phyloP scores from a whole-genome alignment of 2,113 vertebrate genomes.

The Toxostoma redivivum region DNA sequence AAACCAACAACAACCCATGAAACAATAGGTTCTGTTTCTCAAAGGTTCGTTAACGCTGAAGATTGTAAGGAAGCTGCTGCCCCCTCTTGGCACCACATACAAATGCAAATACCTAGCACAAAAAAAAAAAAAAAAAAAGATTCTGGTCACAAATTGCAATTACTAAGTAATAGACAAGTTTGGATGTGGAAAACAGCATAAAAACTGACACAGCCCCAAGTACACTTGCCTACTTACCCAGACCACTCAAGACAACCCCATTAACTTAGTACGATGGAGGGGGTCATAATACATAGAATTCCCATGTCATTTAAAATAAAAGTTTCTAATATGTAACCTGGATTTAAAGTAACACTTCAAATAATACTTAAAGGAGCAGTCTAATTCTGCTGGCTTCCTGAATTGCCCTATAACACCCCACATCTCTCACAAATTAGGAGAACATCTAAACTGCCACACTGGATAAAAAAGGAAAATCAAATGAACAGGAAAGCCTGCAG shows the following conservation, averaged over 20 bases:
- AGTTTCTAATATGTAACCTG: not conserved
- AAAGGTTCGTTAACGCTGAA: accelerated
- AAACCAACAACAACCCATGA: not conserved
- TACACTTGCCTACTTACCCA: not conserved
- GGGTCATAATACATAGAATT: not conserved
- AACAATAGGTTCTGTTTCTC: not conserved
- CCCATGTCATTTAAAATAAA: not conserved
- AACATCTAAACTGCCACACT: not conserved
- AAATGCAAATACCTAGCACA: not conserved
- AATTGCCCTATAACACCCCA: not conserved
- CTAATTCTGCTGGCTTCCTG: not conserved
- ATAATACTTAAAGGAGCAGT: not conserved
- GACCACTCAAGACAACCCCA: not conserved
- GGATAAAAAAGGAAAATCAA: not conserved
- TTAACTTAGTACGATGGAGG: not conserved
- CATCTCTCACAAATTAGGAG: not conserved
- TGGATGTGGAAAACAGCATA: not conserved
- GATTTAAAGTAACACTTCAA: not conserved
- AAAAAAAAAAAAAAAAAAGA: not conserved
- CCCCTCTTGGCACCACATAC: constrained; percentile 46
- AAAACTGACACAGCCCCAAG: not conserved
- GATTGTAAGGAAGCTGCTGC: constrained; percentile 48
- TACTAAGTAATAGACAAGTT: not conserved
- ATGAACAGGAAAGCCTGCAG: not conserved
- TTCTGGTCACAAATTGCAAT: not conserved